A percentile compares a stretch with the other conserved stretches of the same genome.
These are phyloP conservation scores for Ridgeia piscesae DNA, from an alignment of 1,140 invertebrate genomes.

Conservation along the genomic window DNA sequence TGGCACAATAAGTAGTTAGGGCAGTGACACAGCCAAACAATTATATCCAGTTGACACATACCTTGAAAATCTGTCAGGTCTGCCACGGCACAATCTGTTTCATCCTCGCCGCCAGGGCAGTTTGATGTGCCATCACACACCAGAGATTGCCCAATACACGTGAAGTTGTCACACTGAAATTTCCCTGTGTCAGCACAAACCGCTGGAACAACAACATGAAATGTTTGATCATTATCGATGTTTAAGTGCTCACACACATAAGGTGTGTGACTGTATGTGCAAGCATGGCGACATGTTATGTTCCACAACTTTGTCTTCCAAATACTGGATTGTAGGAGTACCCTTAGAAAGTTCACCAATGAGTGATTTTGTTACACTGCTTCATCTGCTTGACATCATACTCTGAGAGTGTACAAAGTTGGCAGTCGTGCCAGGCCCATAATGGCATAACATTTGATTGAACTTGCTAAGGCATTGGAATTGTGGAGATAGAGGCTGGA, in stretches of 20 bases:
- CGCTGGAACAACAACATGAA: not conserved
- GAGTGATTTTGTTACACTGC: too few relatives aligned
- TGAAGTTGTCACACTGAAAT: not conserved
- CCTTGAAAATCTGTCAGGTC: not conserved
- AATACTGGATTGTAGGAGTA: too few relatives aligned
- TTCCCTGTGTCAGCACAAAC: not conserved
- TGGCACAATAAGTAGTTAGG: not conserved
- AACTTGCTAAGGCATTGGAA: too few relatives aligned
- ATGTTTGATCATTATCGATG: not conserved
- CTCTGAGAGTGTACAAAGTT: too few relatives aligned
- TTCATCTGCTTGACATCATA: too few relatives aligned
- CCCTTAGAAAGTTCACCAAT: too few relatives aligned
- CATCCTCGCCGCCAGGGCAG: not conserved
- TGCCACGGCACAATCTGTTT: not conserved
- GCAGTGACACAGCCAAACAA: not conserved
- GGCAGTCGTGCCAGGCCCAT: too few relatives aligned
- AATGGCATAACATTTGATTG: too few relatives aligned
- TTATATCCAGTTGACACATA: not conserved
- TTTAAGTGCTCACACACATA: not conserved
- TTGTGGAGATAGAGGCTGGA: too few relatives aligned
- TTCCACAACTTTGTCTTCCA: too few relatives aligned
- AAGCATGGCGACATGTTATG: too few relatives aligned
- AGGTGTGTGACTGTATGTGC: too few relatives aligned
- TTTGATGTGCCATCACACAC: not conserved
- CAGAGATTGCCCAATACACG: not conserved